Base-by-base conservation (phyloP, 2,888 invertebrate genomes). In the Perithous albicinctus region DNA sequence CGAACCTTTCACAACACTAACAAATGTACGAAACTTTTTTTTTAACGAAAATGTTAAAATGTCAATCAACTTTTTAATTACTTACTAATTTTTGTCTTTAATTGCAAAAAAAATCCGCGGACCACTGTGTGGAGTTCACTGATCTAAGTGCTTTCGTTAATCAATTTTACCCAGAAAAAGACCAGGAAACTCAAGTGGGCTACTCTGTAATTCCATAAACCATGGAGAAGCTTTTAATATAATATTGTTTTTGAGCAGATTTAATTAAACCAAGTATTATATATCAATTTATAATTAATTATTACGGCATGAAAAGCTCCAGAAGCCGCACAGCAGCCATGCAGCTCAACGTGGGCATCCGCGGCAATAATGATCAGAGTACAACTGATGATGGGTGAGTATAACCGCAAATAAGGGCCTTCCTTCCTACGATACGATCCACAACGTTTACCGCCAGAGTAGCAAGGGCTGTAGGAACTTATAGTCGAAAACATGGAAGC, bases 391-490 rank as follows among this genome's bases (percentile, higher is more conserved):
- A 73, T 67, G 78, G 38, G 35, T 41, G 64, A 32, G n/a, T 64
- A 82, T n/a, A 26, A 72, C 70, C 74, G 75, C 79, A 72, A 66
- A 74, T 26, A 61, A 76, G 61, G 20, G 76, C 63, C 51, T 74
- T 64, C 77, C 46, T 75, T 64, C 51, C n/a, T 43, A 18, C 48
- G 41, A 61, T 32, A 38, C 43, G 48, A 75, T 64, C 76, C 54
- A 43, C 76, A 69, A 72, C 59, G 56, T 73, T 78, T 63, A 69
- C 73, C 81, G 41, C 78, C 76, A 78, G 67, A 74, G 78, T 48
- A 41, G 69, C 43, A 54, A 69, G 35, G 46, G 67, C n/a, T n/a
- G n/a, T 38, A 51, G 74, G 41, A 59, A 59, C 54, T 64, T n/a
- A 54, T 41, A 38, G 23, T 43, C 46, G 51, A 41, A 73, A 76